A percentile compares a stretch with the other conserved stretches of the same genome.
Evolutionary conservation across 2,888 invertebrate genomes (phyloP).

Genomic region (Tortricodes alternella): DNA sequence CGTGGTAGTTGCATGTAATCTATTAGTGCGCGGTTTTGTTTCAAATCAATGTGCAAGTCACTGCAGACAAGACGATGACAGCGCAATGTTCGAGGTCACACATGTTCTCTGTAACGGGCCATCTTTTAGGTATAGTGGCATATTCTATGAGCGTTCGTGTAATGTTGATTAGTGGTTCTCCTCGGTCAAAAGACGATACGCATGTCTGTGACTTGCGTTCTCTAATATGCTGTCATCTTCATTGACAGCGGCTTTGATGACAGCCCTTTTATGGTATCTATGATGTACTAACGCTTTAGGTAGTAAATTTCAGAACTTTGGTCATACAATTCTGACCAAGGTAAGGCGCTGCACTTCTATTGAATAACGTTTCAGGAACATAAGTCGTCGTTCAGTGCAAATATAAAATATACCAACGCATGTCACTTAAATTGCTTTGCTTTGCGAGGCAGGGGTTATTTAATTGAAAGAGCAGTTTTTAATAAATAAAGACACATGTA

Average conservation of each 20-base stretch:
- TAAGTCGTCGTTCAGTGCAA: neutral
- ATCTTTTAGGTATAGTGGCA: slow-evolving; percentile 59
- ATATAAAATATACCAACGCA: neutral
- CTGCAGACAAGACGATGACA: slow-evolving; percentile 46
- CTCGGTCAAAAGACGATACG: slow-evolving; percentile 49
- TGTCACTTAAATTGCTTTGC: neutral
- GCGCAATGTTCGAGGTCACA: slow-evolving; percentile 56
- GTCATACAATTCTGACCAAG: neutral
- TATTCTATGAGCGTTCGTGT: slow-evolving; percentile 61
- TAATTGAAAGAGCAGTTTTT: too few relatives aligned
- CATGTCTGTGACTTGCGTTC: slow-evolving; percentile 17
- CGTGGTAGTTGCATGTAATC: slow-evolving; percentile 57
- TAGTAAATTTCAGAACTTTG: neutral
- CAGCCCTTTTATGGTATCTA: neutral
- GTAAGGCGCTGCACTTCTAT: slow-evolving; percentile 1
- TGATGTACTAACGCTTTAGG: neutral
- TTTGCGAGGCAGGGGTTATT: too few relatives aligned
- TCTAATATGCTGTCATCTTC: slow-evolving; percentile 29
- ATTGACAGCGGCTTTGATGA: neutral
- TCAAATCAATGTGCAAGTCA: slow-evolving; percentile 62
- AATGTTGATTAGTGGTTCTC: slow-evolving; percentile 56
- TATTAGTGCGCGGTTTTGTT: slow-evolving; percentile 56
- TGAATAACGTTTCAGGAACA: neutral
- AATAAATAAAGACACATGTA: too few relatives aligned
- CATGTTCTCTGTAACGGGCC: slow-evolving; percentile 64